These are phyloP conservation scores for Andricus curvator DNA, from an alignment of 2,888 invertebrate genomes.

Conservation along the genomic window DNA sequence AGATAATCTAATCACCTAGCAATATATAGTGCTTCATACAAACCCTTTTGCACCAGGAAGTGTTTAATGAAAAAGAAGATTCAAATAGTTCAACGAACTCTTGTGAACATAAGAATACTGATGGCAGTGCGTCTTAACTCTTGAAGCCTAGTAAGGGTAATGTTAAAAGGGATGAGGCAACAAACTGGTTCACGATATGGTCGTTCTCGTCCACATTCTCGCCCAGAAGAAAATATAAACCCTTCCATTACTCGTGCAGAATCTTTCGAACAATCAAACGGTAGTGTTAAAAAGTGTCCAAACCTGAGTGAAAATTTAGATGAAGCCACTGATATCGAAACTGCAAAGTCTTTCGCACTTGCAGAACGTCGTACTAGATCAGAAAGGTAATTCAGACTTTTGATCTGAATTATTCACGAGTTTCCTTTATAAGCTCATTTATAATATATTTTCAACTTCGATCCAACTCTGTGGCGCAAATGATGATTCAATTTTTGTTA, in stretches of 20 bases:
- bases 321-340: slow-evolving; percentile 50
- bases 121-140: slow-evolving; percentile 37
- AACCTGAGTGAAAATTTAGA: slow-evolving; percentile 57
- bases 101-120: slow-evolving; percentile 19
- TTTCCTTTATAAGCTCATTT: no score
- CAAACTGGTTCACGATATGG: slow-evolving; percentile 65
- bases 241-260: slow-evolving; percentile 64
- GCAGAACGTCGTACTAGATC: slow-evolving; percentile 69
- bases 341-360: slow-evolving; percentile 49
- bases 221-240: slow-evolving; percentile 63
- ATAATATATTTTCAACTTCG: neutral
- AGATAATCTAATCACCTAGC: neutral
- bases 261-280: slow-evolving; percentile 63
- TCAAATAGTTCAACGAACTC: slow-evolving; percentile 18
- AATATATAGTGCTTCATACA: slow-evolving; percentile 11
- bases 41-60: neutral
- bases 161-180: slow-evolving; percentile 64
- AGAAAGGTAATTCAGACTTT: slow-evolving; percentile 69
- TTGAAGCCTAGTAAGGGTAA: slow-evolving; percentile 61
- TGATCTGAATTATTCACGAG: slow-evolving; percentile 5
- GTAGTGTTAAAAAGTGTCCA: slow-evolving; percentile 61
- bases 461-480: slow-evolving; percentile 7
- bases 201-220: slow-evolving; percentile 68
- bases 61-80: slow-evolving; percentile 32
- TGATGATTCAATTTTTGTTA: neutral